Base-by-base conservation (phyloP, 2,113 vertebrate genomes). In the Percina caprodes region DNA sequence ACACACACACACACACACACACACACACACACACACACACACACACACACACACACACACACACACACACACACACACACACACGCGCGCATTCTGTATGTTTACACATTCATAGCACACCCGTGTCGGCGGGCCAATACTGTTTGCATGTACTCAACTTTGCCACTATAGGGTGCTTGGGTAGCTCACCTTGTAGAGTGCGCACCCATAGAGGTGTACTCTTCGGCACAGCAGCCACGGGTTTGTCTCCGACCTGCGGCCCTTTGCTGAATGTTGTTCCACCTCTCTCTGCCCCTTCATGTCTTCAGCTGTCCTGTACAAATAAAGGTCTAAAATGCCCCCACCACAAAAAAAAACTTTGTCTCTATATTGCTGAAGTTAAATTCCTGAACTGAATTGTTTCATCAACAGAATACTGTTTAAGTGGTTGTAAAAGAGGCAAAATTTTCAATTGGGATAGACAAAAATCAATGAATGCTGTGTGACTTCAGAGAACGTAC, bases 61-160 rank as follows among this genome's bases (percentile, higher is more conserved):
- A 77, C 67, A 79, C 62, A 63, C 84, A 69, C 55, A 60, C 59
- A 39, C 78, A 79, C 67, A 19, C 60, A 52, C 54, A 49, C 15
- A 30, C 26, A 30, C 26, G 3, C 26, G 3, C 42, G 68, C 51
- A 23, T 61, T 59, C 45, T 72, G 70, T 78, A 46, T 80, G 74
- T 86, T 87, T 91, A 81, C 85, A 88, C 69, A 89, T 89, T 86
- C 85, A 71, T 65, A 59, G 61, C 81, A 79, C 84, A 61, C 26
- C 23, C 46, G 2, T 67, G 71, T 55, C 13, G 19, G 42, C 19
- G 3, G 75, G 42, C 74, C 63, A 24, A 73, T 55, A 72, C 72
- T 73, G 77, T 89, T 85, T 89, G 65, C 75, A 76, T 65, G 68
- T 76, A 55, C 56, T 87, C 55, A 85, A 78, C 69, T 85, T 86